Evolutionary conservation across 2,797 vertebrate genomes (phyloP).

Genomic region (Microcaecilia unicolor): DNA sequence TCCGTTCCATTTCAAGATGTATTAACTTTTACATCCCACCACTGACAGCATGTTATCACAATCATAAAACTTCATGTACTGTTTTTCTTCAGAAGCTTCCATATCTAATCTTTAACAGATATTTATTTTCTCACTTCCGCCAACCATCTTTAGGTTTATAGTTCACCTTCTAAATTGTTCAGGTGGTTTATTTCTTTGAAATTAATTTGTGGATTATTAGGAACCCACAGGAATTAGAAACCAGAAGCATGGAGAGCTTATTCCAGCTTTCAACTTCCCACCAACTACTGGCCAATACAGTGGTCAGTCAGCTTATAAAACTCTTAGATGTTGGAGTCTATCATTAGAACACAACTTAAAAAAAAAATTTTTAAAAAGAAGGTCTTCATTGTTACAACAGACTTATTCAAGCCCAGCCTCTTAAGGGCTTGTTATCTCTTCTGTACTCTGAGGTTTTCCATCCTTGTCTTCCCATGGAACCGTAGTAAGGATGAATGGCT

Average conservation of each 20-base stretch:
- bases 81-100: conserved; percentile 27
- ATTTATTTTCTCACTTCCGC: conserved; percentile 9
- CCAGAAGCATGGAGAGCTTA: conserved; percentile 6
- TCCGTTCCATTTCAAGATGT: conserved; percentile 23
- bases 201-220: conserved; percentile 18
- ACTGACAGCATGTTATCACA: neutral
- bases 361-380: no score
- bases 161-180: neutral
- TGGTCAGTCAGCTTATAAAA: neutral
- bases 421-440: neutral
- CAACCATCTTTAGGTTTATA: neutral
- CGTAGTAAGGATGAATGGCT: neutral
- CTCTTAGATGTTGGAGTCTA: no score
- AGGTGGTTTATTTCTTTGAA: conserved; percentile 8
- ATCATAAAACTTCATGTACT: conserved; percentile 54
- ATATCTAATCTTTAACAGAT: conserved; percentile 7
- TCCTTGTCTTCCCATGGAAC: neutral
- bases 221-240: conserved; percentile 26
- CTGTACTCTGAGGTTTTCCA: conserved; percentile 6
- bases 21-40: conserved; percentile 25
- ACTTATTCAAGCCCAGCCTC: conserved; percentile 13
- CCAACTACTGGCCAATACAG: neutral
- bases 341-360: no score
- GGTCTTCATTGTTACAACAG: conserved; percentile 4
- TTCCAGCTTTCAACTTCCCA: conserved; percentile 15